These are phyloP conservation scores for Lophius piscatorius DNA, from an alignment of 2,113 vertebrate genomes.

Conservation along the genomic window DNA sequence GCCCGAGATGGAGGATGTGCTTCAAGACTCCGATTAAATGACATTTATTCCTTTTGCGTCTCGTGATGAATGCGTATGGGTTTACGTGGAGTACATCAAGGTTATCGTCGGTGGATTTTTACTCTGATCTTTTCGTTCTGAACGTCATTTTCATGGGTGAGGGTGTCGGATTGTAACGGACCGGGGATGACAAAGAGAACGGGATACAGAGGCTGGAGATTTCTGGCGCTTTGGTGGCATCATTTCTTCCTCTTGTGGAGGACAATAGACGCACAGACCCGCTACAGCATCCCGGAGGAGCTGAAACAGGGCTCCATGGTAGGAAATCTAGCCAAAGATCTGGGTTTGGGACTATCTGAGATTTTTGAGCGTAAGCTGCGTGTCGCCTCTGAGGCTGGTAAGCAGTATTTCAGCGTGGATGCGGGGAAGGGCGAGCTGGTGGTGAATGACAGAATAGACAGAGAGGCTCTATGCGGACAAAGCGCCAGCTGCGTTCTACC, in stretches of 20 bases:
- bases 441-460: constrained; percentile 84
- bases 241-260: constrained; percentile 68
- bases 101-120: not conserved
- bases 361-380: constrained; percentile 78
- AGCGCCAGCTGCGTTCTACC: constrained; percentile 80
- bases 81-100: not conserved
- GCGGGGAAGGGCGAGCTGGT: constrained; percentile 79
- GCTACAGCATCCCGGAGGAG: constrained; percentile 79
- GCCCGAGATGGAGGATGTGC: constrained; percentile 13
- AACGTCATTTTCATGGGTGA: constrained; percentile 13
- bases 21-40: constrained; percentile 1
- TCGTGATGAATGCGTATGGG: not conserved
- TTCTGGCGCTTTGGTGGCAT: constrained; percentile 62
- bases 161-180: constrained; percentile 33
- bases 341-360: constrained; percentile 80
- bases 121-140: not conserved
- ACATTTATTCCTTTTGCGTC: not conserved
- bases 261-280: constrained; percentile 70
- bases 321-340: constrained; percentile 81
- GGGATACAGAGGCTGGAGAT: constrained; percentile 57
- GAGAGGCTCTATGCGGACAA: constrained; percentile 84
- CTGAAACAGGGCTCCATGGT: constrained; percentile 77
- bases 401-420: constrained; percentile 82
- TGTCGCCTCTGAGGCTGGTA: constrained; percentile 78
- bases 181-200: constrained; percentile 64